phyloP scores from a whole-genome alignment of 2,797 vertebrate species.

The Eulemur mongoz region DNA sequence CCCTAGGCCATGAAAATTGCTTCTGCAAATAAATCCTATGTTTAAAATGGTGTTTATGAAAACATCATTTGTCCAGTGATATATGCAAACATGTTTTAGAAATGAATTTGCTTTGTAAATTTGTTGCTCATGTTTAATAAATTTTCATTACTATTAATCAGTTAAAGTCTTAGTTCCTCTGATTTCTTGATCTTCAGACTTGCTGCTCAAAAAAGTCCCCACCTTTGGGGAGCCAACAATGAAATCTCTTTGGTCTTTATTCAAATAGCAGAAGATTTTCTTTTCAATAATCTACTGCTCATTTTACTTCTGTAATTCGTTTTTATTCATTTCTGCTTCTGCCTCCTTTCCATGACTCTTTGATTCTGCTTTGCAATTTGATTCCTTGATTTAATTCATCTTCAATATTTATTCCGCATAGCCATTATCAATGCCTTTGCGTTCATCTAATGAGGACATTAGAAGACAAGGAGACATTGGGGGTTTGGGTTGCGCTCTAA shows the following conservation, averaged over 20 bases:
- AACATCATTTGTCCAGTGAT: constrained; percentile 57
- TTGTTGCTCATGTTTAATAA: background rate
- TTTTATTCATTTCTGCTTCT: constrained; percentile 48
- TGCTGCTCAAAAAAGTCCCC: background rate
- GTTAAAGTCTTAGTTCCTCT: constrained; percentile 30
- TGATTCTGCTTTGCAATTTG: constrained; percentile 15
- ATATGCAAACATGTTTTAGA: constrained; percentile 2
- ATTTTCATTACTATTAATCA: constrained; percentile 47
- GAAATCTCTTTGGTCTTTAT: constrained; percentile 36
- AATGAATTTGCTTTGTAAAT: constrained; percentile 51
- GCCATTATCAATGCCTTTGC: background rate
- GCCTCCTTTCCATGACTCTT: constrained; percentile 21
- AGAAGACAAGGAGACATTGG: background rate
- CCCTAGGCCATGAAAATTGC: constrained; percentile 50
- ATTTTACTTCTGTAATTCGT: constrained; percentile 15
- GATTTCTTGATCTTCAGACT: constrained; percentile 44
- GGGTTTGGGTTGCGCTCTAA: background rate
- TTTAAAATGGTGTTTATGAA: constrained; percentile 51
- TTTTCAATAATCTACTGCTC: constrained; percentile 43
- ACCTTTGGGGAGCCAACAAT: background rate
- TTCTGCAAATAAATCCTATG: constrained; percentile 51
- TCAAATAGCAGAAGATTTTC: constrained; percentile 52
- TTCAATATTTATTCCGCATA: constrained; percentile 40
- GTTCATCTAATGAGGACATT: background rate
- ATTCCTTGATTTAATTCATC: constrained; percentile 32